phyloP scores from a whole-genome alignment of 2,113 vertebrate genomes.

The Gasterosteus aculeatus region DNA sequence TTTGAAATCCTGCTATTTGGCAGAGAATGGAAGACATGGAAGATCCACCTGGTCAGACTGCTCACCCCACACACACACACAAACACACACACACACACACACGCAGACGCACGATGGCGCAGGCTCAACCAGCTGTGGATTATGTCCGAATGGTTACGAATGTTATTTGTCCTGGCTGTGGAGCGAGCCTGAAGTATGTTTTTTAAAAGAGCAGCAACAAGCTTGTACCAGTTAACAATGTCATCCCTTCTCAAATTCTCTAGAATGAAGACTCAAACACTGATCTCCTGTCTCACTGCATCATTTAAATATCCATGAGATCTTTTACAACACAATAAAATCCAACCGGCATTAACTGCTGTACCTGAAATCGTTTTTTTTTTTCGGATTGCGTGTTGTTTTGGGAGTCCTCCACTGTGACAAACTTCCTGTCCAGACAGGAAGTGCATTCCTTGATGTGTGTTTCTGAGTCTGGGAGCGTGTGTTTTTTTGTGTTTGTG shows the following conservation, averaged over 20 bases:
- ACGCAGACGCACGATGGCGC: constrained; percentile 4
- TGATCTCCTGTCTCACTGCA: background rate
- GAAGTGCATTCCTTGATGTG: constrained; percentile 72
- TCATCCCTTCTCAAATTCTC: constrained; percentile 34
- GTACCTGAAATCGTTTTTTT: background rate
- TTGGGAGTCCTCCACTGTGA: constrained; percentile 27
- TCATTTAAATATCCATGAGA: background rate
- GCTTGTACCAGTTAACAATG: constrained; percentile 18
- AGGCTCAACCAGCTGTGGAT: constrained; percentile 61
- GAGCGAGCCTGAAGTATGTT: constrained; percentile 25
- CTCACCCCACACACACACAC: constrained; percentile 48
- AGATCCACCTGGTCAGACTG: constrained; percentile 75
- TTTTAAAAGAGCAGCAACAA: constrained; percentile 35
- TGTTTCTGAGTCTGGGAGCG: constrained; percentile 51
- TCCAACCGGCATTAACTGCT: background rate
- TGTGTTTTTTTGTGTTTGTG: constrained; percentile 54
- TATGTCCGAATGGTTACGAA: constrained; percentile 39
- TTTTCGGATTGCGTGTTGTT: background rate
- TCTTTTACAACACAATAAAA: background rate
- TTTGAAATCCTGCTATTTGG: constrained; percentile 44
- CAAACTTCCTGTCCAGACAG: constrained; percentile 77
- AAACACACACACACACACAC: constrained; percentile 35
- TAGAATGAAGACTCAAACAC: background rate
- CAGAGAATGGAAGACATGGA: constrained; percentile 35
- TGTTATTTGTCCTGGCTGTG: constrained; percentile 45